These are phyloP conservation scores for Manis crassicaudata DNA, from an alignment of 2,797 vertebrate genomes.

Conservation along the genomic window DNA sequence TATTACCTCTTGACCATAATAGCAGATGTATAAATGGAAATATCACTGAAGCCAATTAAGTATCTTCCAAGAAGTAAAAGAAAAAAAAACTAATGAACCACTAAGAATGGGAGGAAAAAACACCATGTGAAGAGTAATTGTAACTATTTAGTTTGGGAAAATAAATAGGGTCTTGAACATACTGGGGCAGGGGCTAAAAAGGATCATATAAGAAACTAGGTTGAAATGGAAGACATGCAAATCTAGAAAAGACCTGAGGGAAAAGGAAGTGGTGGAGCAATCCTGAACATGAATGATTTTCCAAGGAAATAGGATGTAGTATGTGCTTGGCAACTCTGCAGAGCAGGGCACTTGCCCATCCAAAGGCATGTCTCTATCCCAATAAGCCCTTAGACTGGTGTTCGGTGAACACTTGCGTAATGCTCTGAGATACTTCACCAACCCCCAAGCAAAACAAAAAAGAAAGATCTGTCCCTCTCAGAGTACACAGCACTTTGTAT, in stretches of 20 bases:
- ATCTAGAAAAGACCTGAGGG: neutral
- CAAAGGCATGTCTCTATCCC: neutral
- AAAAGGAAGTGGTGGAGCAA: neutral
- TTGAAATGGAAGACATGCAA: neutral
- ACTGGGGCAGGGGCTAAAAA: neutral
- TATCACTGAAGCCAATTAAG: neutral
- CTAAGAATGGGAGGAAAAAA: neutral
- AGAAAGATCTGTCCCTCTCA: neutral
- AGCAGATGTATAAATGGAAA: neutral
- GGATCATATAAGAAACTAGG: neutral
- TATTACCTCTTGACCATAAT: neutral
- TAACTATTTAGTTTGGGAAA: constrained; percentile 19
- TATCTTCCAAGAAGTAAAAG: neutral
- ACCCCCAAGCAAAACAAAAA: neutral
- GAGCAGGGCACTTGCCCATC: neutral
- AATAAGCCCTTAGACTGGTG: no score
- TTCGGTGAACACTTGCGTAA: neutral
- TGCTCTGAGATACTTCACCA: neutral
- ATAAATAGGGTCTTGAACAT: neutral
- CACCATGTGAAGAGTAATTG: neutral
- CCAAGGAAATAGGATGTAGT: neutral
- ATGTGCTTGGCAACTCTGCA: neutral
- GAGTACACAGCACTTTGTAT: neutral
- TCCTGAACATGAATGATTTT: neutral
- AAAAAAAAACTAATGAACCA: neutral